A percentile compares a stretch with the other conserved stretches of the same genome.
These are phyloP conservation scores for Craniophora ligustri DNA, from an alignment of 2,888 invertebrate species.

Conservation along the genomic window DNA sequence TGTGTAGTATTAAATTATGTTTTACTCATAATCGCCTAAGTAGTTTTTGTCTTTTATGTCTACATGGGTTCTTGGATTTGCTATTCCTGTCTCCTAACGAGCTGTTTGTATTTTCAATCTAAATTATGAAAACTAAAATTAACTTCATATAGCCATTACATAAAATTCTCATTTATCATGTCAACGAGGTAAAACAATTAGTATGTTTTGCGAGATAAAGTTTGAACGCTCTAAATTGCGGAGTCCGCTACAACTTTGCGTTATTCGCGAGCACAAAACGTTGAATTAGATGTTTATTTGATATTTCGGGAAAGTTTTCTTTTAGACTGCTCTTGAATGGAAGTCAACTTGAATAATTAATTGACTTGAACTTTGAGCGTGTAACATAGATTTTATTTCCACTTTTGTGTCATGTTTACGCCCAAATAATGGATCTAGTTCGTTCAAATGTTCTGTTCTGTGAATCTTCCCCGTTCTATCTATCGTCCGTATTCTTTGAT, in stretches of 20 bases:
- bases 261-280: slow-evolving; percentile 42
- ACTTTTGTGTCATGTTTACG: neutral
- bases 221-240: slow-evolving; percentile 46
- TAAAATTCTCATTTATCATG: slow-evolving; percentile 51
- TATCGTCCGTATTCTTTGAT: slow-evolving; percentile 10
- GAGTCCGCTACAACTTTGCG: slow-evolving; percentile 46
- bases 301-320: slow-evolving; percentile 45
- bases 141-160: slow-evolving; percentile 39
- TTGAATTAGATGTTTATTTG: slow-evolving; percentile 55
- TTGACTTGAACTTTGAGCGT: slow-evolving; percentile 8
- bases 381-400: slow-evolving; percentile 5
- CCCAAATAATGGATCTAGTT: no score
- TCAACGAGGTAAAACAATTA: slow-evolving; percentile 54
- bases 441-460: no score
- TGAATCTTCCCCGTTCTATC: neutral
- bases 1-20: no score
- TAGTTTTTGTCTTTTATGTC: no score
- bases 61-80: no score
- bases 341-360: slow-evolving; percentile 9
- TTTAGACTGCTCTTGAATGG: no score
- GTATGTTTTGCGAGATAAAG: slow-evolving; percentile 52
- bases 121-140: slow-evolving; percentile 29
- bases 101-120: slow-evolving; percentile 14
- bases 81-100: no score
- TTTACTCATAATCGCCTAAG: no score